Conservation (phyloP, 1,140 invertebrate genomes). For the Dysdera silvatica region DNA sequence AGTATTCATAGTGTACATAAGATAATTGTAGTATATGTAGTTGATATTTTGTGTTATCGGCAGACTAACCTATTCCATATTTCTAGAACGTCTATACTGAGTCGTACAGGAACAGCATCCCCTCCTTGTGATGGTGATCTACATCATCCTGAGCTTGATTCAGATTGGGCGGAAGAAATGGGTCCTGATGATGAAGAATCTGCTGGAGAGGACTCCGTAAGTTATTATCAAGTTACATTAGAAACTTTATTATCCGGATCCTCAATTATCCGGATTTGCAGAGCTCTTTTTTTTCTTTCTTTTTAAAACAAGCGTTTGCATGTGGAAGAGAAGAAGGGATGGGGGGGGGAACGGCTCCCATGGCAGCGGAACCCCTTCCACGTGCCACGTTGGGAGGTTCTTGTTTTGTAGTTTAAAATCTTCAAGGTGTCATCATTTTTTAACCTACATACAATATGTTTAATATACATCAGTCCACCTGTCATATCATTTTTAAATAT, state of each 20-base stretch:
- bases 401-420: too few relatives aligned
- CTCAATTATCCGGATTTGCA: background rate
- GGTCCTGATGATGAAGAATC: slow-evolving; percentile 82
- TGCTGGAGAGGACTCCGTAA: slow-evolving; percentile 77
- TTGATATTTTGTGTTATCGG: too few relatives aligned
- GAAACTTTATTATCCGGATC: background rate
- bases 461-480: too few relatives aligned
- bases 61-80: background rate
- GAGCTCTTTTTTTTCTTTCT: background rate
- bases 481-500: too few relatives aligned
- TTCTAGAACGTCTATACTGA: slow-evolving; percentile 11
- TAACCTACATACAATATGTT: too few relatives aligned
- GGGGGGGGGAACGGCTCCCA: too few relatives aligned
- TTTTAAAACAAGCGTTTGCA: too few relatives aligned
- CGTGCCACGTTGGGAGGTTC: too few relatives aligned
- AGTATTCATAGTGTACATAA: background rate
- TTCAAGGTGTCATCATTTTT: too few relatives aligned
- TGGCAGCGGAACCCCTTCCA: too few relatives aligned
- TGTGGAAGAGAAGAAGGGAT: too few relatives aligned
- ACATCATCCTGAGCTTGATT: slow-evolving; percentile 60
- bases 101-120: slow-evolving; percentile 53
- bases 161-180: slow-evolving; percentile 73
- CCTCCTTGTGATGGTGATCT: slow-evolving; percentile 70
- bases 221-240: slow-evolving; percentile 37
- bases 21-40: background rate